These are phyloP conservation scores for Mustela nigripes DNA, from an alignment of 2,113 vertebrate species.

Conservation along the genomic window DNA sequence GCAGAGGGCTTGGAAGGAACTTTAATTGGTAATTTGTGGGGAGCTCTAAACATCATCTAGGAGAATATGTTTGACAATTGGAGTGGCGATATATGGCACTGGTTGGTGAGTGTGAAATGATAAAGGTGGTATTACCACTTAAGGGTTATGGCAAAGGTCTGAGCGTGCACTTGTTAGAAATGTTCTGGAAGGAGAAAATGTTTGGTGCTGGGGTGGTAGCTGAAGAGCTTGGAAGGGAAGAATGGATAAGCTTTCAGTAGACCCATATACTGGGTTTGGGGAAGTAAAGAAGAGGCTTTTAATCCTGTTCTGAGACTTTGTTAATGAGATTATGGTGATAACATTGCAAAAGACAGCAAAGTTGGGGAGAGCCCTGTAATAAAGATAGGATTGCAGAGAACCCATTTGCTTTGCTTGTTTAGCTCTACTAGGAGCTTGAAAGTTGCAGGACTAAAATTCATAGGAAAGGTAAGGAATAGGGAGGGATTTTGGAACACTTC, in stretches of 20 bases:
- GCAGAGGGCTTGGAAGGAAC: background rate
- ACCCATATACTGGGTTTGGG: background rate
- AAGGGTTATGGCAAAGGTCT: background rate
- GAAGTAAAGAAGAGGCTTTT: background rate
- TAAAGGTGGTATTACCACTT: background rate
- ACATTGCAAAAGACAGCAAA: background rate
- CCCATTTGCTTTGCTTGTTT: background rate
- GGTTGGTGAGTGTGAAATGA: background rate
- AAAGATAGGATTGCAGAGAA: background rate
- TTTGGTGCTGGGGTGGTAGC: background rate
- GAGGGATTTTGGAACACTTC: background rate
- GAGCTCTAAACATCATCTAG: background rate
- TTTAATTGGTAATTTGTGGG: constrained; percentile 9
- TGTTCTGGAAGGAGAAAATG: background rate
- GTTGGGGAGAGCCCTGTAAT: background rate
- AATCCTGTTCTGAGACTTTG: background rate
- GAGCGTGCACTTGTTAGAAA: background rate
- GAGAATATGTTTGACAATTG: background rate
- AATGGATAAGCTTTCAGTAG: constrained; percentile 25
- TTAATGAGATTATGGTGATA: constrained; percentile 14
- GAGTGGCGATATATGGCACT: background rate
- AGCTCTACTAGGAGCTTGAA: background rate
- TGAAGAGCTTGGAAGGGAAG: background rate
- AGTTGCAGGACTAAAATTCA: background rate
- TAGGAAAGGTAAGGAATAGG: background rate